phyloP scores from a whole-genome alignment of 35 echinoderm and acorn worm species.

The Apostichopus parvimensis region DNA sequence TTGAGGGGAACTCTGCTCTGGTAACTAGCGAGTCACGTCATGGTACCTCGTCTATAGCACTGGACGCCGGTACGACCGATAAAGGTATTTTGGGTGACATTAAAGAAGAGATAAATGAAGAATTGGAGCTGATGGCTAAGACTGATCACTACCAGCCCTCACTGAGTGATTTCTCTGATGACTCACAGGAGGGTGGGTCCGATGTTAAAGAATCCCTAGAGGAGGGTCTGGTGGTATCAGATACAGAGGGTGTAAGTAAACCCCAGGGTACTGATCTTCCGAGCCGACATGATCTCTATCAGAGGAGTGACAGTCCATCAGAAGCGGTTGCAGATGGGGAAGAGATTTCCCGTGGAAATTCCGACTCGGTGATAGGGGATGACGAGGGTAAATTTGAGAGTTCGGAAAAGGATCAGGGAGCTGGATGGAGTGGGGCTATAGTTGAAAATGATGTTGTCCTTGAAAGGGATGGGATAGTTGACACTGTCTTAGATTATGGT shows the following conservation, averaged over 20 bases:
- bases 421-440: background rate
- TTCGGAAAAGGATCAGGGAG: background rate
- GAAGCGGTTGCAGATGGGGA: too few relatives aligned
- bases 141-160: background rate
- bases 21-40: too few relatives aligned
- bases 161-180: slow-evolving; percentile 10
- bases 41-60: too few relatives aligned
- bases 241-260: background rate
- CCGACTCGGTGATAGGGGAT: background rate
- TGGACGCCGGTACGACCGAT: background rate
- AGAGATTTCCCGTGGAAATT: too few relatives aligned
- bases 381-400: background rate
- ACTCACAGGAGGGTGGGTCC: background rate
- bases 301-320: too few relatives aligned
- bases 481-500: background rate
- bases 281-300: too few relatives aligned
- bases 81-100: background rate
- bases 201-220: background rate
- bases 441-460: background rate
- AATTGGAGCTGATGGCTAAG: background rate
- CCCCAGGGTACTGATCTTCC: too few relatives aligned
- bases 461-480: background rate
- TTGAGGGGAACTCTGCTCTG: too few relatives aligned
- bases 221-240: background rate
- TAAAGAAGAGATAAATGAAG: background rate